Evolutionary conservation across 2,888 invertebrate species (phyloP), one percentile per base, ranked within the genome.

Genomic region (Lamellibrachia columna): DNA sequence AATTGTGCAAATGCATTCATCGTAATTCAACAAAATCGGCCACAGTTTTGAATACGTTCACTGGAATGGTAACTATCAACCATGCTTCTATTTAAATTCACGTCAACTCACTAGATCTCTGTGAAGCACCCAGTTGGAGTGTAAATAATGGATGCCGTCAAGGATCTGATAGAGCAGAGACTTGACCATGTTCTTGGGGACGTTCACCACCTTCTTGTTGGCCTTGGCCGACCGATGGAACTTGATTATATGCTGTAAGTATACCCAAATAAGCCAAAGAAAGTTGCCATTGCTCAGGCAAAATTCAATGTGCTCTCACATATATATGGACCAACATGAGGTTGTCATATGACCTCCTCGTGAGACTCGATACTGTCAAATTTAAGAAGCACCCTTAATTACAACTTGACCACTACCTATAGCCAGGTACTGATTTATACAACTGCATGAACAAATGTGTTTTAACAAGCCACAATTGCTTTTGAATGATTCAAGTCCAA

Each of bases 61-160:
- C 55, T 55, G 3, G 2, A 55, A 55, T 55, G 55, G 9, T 55
- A 55, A 55, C 7, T 55, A 3, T 9, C 3, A 3, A 55, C 55
- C 9, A 55, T 55, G 9, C 9, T 55, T 55, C 8, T 55, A 55
- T 55, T 55, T 55, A 9, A 55, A 55, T 55, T 7, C 9, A 7
- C 9, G 55, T 55, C 55, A 55, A 55, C 55, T 97, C 97, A 98
- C 98, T 97, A 99, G 97, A 97, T 99, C 99, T 97, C 99, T 97
- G 97, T 99, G 99, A 92, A 99, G 97, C 93, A 99, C 99, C 99
- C 99, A 99, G 97, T 99, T 99, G 94, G 98, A 98, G 97, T 99
- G 99, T 95, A 99, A 97, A 97, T 99, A 99, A 97, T 99, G 99
- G 96, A 99, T 99, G 91, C 99, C 99, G 97, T 99, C 99, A 94